phyloP scores from a whole-genome alignment of 23 tunicate species.

The Diplosoma virens region DNA sequence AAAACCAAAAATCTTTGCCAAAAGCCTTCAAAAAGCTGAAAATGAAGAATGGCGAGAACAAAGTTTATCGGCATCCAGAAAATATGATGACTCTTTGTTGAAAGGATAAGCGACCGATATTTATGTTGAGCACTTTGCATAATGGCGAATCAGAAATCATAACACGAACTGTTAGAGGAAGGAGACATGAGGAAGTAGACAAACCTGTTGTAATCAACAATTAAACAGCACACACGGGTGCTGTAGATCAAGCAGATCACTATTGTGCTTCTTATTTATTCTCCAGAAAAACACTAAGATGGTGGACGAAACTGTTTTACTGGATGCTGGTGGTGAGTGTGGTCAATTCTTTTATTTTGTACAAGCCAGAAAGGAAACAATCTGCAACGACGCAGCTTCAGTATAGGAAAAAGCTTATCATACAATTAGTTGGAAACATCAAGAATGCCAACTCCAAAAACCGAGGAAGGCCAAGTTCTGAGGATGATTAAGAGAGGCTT shows the following conservation, averaged over 20 bases:
- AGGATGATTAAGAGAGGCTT: not conserved
- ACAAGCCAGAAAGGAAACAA: not conserved
- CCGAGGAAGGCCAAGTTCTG: constrained; percentile 7
- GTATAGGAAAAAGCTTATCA: constrained; percentile 4
- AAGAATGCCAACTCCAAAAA: not conserved
- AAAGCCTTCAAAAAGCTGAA: not conserved
- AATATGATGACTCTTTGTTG: constrained; percentile 12
- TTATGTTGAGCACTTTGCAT: constrained; percentile 12
- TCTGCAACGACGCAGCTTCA: too few species aligned
- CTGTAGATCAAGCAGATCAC: constrained; percentile 7
- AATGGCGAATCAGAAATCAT: not conserved
- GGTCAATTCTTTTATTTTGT: constrained; percentile 5
- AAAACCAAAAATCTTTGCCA: not conserved
- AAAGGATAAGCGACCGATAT: constrained; percentile 8
- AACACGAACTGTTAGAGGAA: not conserved
- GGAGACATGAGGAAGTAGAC: constrained; percentile 1
- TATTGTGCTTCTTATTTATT: constrained; percentile 6
- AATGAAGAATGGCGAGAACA: constrained; percentile 13
- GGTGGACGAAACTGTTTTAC: constrained; percentile 27
- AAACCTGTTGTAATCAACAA: constrained; percentile 11
- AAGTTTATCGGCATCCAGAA: constrained; percentile 23
- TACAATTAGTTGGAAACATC: constrained; percentile 6
- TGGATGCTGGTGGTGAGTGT: constrained; percentile 15
- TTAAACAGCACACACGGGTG: constrained; percentile 5
- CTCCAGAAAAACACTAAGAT: constrained; percentile 13